phyloP scores from a whole-genome alignment of 2,888 invertebrate genomes.

The Drosophila formosana region DNA sequence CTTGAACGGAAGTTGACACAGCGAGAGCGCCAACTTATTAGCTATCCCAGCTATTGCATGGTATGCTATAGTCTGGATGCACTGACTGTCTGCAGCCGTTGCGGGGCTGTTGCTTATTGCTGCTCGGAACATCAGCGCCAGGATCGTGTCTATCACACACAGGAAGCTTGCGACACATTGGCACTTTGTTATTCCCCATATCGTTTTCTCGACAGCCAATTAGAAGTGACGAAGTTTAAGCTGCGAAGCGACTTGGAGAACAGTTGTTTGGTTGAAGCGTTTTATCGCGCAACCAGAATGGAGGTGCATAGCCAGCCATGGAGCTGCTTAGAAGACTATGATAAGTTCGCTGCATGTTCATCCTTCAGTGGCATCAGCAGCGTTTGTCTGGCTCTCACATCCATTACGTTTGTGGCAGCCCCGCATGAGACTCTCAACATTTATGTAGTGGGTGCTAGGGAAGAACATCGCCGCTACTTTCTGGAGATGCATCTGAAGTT shows the following conservation, averaged over 20 bases:
- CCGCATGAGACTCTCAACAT: conserved; percentile 32
- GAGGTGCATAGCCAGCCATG: conserved; percentile 50
- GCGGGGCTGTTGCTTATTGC: conserved; percentile 75
- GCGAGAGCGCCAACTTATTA: conserved; percentile 76
- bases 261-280: conserved; percentile 58
- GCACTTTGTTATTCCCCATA: conserved; percentile 74
- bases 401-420: conserved; percentile 25
- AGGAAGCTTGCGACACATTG: conserved; percentile 61
- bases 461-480: conserved; percentile 71
- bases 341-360: conserved; percentile 67
- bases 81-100: conserved; percentile 57
- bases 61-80: conserved; percentile 66
- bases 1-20: conserved; percentile 61
- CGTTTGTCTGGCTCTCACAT: conserved; percentile 63
- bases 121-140: conserved; percentile 57
- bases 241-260: conserved; percentile 31
- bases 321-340: conserved; percentile 54
- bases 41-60: conserved; percentile 73
- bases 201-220: conserved; percentile 37
- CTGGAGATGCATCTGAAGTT: conserved; percentile 68
- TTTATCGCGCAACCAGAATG: conserved; percentile 53
- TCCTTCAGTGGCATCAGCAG: conserved; percentile 79
- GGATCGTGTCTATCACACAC: conserved; percentile 58
- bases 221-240: conserved; percentile 25
- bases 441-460: conserved; percentile 70